phyloP scores from a whole-genome alignment of 2,113 vertebrate species.

The Ochotona curzoniae region DNA sequence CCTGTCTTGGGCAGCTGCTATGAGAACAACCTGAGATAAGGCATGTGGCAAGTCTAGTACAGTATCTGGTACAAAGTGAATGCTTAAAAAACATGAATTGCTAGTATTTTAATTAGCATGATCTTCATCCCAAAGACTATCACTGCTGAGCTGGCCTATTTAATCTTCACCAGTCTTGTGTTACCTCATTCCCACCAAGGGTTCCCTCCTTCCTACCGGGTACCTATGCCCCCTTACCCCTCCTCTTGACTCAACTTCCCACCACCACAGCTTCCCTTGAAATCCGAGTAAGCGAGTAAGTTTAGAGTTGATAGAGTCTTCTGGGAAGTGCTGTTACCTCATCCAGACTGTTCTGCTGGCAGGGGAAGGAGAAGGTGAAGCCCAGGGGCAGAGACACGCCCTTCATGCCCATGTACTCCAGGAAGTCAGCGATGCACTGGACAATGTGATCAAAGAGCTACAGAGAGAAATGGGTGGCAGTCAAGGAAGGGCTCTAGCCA shows the following conservation, averaged over 20 bases:
- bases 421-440: conserved; percentile 94
- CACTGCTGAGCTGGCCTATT: not conserved
- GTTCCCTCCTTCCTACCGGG: too few relatives aligned
- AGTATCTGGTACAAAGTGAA: not conserved
- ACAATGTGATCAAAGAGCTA: conserved; percentile 98
- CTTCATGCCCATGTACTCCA: conserved; percentile 98
- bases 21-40: conserved; percentile 13
- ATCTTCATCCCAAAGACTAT: not conserved
- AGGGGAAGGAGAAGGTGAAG: conserved; percentile 99
- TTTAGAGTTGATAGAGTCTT: not conserved
- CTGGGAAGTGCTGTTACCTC: conserved; percentile 85
- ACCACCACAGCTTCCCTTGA: not conserved
- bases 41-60: not conserved
- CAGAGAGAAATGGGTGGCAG: not conserved
- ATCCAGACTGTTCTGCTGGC: conserved; percentile 93
- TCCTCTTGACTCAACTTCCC: not conserved
- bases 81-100: not conserved
- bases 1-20: not conserved
- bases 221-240: not conserved
- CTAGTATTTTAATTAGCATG: not conserved
- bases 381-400: conserved; percentile 93
- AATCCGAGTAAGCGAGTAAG: not conserved
- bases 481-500: not conserved
- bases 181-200: not conserved
- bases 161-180: not conserved